Conservation (phyloP, 2,888 invertebrate genomes). For the Thymelicus acteon region DNA sequence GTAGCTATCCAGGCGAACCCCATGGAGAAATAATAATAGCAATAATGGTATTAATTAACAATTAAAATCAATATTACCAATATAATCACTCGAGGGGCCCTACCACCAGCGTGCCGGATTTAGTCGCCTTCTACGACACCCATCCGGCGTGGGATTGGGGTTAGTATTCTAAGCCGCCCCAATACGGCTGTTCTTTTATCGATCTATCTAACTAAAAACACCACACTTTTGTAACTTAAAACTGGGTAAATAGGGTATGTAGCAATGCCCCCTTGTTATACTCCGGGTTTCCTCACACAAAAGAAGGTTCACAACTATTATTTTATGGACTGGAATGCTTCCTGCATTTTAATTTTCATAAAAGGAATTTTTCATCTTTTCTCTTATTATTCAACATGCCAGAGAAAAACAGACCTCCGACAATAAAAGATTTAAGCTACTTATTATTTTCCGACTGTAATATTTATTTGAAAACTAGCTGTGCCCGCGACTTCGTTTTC, state of each 20-base stretch:
- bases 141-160: too few species aligned
- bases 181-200: not conserved
- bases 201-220: not conserved
- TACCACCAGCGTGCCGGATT: too few species aligned
- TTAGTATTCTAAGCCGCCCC: too few species aligned
- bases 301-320: conserved; percentile 20
- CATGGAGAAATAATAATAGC: too few species aligned
- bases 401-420: not conserved
- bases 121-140: too few species aligned
- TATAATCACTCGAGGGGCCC: too few species aligned
- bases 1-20: too few species aligned
- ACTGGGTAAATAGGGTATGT: conserved; percentile 13
- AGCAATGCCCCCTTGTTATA: conserved; percentile 21
- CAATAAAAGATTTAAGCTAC: not conserved
- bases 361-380: conserved; percentile 7
- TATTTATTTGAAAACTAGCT: not conserved
- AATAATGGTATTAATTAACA: too few species aligned
- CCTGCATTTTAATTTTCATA: conserved; percentile 16
- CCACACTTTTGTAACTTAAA: not conserved
- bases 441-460: not conserved
- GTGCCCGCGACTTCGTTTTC: too few species aligned
- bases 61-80: too few species aligned
- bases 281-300: conserved; percentile 6
- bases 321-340: conserved; percentile 19
- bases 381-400: conserved; percentile 3